A percentile compares a stretch with the other conserved stretches of the same genome.
Conservation (phyloP, 2,888 invertebrate genomes). For the Panopea generosa region DNA sequence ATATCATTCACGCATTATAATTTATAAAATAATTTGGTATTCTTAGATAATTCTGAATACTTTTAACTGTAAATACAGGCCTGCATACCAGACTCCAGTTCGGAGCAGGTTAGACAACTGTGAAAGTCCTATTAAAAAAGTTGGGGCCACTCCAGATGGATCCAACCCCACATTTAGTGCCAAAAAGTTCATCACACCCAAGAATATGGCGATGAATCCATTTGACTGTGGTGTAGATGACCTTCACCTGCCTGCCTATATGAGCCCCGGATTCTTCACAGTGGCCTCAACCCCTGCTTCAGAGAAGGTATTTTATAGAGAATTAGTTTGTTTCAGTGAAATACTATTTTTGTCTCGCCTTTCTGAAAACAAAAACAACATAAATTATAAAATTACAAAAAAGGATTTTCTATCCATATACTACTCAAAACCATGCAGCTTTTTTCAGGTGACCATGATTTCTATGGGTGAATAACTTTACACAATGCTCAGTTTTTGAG, state of each 20-base stretch:
- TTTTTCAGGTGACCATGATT: no score
- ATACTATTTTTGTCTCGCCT: no score
- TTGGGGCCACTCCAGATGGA: slow-evolving; percentile 53
- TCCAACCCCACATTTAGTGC: slow-evolving; percentile 34
- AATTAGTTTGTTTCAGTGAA: no score
- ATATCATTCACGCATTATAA: no score
- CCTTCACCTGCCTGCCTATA: slow-evolving; percentile 76
- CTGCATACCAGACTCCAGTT: slow-evolving; percentile 64
- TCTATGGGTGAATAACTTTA: no score
- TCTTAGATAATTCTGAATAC: no score
- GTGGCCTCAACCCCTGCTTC: slow-evolving; percentile 72
- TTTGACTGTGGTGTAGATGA: slow-evolving; percentile 77
- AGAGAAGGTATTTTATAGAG: slow-evolving; percentile 65
- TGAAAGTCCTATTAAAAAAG: slow-evolving; percentile 33
- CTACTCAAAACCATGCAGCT: no score
- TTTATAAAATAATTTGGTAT: no score
- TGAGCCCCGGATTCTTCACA: slow-evolving; percentile 81
- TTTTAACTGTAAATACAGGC: slow-evolving; percentile 29
- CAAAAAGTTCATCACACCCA: slow-evolving; percentile 60
- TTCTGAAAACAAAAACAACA: no score
- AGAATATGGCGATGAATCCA: slow-evolving; percentile 73
- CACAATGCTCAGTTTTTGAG: no score
- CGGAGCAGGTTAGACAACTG: slow-evolving; percentile 20
- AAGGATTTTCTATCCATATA: no score
- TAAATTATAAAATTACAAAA: no score